These are phyloP conservation scores for Stomatorhinus walkeri DNA, from an alignment of 2,797 vertebrate genomes.

Conservation along the genomic window DNA sequence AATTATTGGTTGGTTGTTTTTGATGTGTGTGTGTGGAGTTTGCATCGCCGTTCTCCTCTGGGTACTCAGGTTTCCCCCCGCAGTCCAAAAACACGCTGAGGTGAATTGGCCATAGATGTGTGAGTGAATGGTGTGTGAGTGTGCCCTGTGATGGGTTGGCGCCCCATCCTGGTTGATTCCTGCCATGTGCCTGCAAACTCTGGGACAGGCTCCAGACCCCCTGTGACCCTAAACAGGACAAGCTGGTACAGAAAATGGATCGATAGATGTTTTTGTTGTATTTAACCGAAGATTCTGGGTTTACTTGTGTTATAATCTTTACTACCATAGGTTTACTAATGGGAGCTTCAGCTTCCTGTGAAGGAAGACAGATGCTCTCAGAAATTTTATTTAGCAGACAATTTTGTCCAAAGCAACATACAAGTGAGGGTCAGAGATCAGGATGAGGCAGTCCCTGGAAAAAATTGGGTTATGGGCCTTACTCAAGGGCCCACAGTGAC, in stretches of 20 bases:
- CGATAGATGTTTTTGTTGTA: not conserved
- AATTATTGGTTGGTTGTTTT: not conserved
- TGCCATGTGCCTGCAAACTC: not conserved
- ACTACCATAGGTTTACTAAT: not conserved
- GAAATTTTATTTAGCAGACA: not conserved
- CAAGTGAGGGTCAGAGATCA: not conserved
- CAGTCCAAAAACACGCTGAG: not conserved
- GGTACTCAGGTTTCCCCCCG: not conserved
- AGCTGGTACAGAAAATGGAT: not conserved
- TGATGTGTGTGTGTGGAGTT: not conserved
- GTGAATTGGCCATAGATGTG: not conserved
- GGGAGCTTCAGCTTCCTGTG: not conserved
- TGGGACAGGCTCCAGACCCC: not conserved
- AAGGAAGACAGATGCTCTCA: not conserved
- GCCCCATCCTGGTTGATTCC: not conserved
- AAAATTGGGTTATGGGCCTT: not conserved
- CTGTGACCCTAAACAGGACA: not conserved
- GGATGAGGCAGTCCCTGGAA: not conserved
- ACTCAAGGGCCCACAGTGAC: not conserved
- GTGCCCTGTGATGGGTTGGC: not conserved
- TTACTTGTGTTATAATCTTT: not conserved
- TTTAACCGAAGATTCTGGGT: not conserved
- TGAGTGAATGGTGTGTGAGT: not conserved
- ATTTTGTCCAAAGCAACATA: not conserved
- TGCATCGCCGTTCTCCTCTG: not conserved